Base-by-base conservation (phyloP, 2,113 vertebrate species). In the Hemichromis elongatus region DNA sequence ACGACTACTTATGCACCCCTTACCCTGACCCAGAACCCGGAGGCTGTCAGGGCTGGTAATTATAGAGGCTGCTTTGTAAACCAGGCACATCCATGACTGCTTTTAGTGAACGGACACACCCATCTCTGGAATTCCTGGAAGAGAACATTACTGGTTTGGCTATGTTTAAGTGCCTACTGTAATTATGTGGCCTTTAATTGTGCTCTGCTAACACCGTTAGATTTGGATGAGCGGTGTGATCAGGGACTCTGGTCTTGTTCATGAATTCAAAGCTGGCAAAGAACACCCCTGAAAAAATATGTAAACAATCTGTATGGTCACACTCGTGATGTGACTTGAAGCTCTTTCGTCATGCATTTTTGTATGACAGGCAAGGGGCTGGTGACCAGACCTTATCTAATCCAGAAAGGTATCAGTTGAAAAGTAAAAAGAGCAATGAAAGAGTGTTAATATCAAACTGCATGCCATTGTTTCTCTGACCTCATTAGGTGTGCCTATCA, bases 111-210 rank as follows among this genome's bases (percentile, higher is more conserved):
- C 90, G 87, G 94, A 91, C 92, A 94, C 94, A 94, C 95, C 95
- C 95, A 93, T 92, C 81, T 81, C 81, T 89, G 93, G 92, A 94
- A 95, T 94, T 91, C 94, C 88, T 95, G 92, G 90, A 94, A 92
- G 92, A 93, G 94, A 94, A 94, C 94, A 93, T 95, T 95, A 88
- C 88, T 93, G 93, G 93, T 94, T 94, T 90, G 92, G 90, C 90
- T 93, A 81, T 87, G 88, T 90, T 79, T 63, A 88, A 86, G 84
- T 89, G 91, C 92, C 90, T 92, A 86, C 94, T 95, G 90, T 95
- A 94, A 95, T 94, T 94, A 93, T 90, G 92, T 93, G 92, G 91
- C 90, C 92, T 92, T 93, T 94, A 94, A 94, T 94, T 94, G 94
- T 86, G 90, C 87, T 92, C 92, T 79, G 89, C 90, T 94, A 94